Base-by-base conservation (phyloP, 2,113 vertebrate species). In the Tragelaphus strepsiceros region DNA sequence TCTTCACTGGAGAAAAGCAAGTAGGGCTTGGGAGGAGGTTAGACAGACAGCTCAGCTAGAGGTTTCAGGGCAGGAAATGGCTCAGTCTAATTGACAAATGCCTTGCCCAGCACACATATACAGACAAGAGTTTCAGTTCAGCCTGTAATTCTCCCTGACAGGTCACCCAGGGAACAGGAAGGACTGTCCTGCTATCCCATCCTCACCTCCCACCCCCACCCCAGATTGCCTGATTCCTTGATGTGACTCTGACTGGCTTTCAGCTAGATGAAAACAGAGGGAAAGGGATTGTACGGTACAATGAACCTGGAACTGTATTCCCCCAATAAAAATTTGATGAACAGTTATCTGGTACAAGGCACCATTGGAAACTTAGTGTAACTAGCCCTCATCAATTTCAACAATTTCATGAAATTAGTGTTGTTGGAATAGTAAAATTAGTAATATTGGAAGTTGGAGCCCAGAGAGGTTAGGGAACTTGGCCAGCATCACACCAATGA, bases 391-490 rank as follows among this genome's bases (percentile, higher is more conserved):
- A 46, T 91, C 81, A 14, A 21, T 96, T 90, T 95, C 74, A 92
- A 78, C 80, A 87, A 46, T 28, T 61, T n/a, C 46, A 22, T 58
- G 88, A 88, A 87, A 92, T 84, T 71, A 94, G 59, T 54, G 24
- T 90, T 64, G 82, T 19, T 92, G 53, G 12, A 97, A 62, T 17
- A 94, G 83, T 78, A 80, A 83, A 84, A 58, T 97, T 80, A 81
- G 59, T 58, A 30, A 93, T 88, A 91, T 43, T 82, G 24, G 78
- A 84, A 88, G 83, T 19, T 21, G 92, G 88, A 62, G 58, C 56
- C 93, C 82, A 92, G 62, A 89, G 54, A 96, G 14, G n/a, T 88
- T 67, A 92, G 49, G 80, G 87, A 91, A 89, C 19, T 64, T 87
- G 92, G 81, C 96, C 94, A 94, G 61, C 53, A 67, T 77, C 89